Evolutionary conservation across 2,888 invertebrate genomes (phyloP), one percentile per base, ranked within the genome.

Genomic region (Tuta absoluta): DNA sequence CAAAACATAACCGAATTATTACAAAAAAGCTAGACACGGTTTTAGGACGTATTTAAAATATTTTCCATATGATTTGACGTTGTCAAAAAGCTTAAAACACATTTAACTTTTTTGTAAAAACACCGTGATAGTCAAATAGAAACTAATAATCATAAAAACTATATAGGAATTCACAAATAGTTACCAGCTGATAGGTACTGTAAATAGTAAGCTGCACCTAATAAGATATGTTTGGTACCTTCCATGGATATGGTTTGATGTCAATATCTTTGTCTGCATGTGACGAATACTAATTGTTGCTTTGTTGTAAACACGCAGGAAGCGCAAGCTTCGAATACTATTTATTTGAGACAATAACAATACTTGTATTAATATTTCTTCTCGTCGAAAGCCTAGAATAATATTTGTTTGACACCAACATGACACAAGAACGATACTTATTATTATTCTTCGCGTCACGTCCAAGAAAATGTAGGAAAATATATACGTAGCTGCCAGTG

Each of bases 161-260:
- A 19, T 7, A 21, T 21, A 23, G 51, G 14, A 23, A 0, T 11
- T 24, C 11, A 23, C n/a, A 17, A 33, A 17, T 41, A 17, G 19
- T 23, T n/a, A 45, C 10, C 59, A 59, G 59, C 60, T 60, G 60
- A 60, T 60, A 23, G 23, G n/a, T 21, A 38, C n/a, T 12, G 57
- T 60, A 60, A 23, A 24, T 60, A 60, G 45, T 60, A 17, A 24
- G 4, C 28, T 28, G 28, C 5, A 10, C 33, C 33, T n/a, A 41
- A 41, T 41, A 23, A 23, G 21, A 19, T 23, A 21, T 41, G 38
- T n/a, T 33, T 33, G 33, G 33, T 8, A 33, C 33, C 8, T 33
- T 8, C 8, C 8, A 33, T 8, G 7, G 8, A 59, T 59, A 41
- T 57, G 37, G 37, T 53, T 53, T 53, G 53, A 56, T 56, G 56